Evolutionary conservation across 2,797 vertebrate genomes (phyloP).

Genomic region (Ptychobarbus kaznakovi): DNA sequence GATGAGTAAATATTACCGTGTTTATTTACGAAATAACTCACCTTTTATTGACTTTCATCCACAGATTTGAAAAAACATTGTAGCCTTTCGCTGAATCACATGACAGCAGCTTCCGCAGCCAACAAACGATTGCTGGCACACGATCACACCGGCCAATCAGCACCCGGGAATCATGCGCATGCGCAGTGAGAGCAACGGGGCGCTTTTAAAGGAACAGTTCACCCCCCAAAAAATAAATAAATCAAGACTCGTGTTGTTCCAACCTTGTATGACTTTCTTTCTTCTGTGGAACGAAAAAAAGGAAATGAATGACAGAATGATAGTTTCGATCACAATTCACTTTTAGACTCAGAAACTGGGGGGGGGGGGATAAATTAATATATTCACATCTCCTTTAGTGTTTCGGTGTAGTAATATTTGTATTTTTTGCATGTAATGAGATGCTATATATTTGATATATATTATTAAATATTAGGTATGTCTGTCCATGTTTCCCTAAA

Average conservation of each 20-base stretch:
- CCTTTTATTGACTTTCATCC: constrained; percentile 60
- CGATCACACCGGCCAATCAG: constrained; percentile 10
- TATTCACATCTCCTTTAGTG: no score
- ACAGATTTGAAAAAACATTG: constrained; percentile 54
- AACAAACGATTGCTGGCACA: not conserved
- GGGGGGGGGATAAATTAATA: no score
- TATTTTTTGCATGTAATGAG: not conserved
- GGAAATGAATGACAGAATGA: not conserved
- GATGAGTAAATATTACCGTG: not conserved
- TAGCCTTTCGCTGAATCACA: constrained; percentile 58
- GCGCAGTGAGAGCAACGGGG: not conserved
- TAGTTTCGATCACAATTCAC: not conserved
- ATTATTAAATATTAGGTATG: no score
- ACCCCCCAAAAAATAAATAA: not conserved
- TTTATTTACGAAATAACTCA: constrained; percentile 27
- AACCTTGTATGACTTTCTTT: not conserved
- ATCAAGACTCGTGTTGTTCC: not conserved
- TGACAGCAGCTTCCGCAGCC: constrained; percentile 64
- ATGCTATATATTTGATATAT: no score
- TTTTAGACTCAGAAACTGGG: not conserved
- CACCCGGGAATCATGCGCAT: not conserved
- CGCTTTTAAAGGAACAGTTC: not conserved
- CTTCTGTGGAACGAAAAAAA: not conserved
- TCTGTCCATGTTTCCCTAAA: not conserved
- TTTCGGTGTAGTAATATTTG: no score